Base-by-base conservation (phyloP, 2,888 invertebrate species). In the Leistus spinibarbis region DNA sequence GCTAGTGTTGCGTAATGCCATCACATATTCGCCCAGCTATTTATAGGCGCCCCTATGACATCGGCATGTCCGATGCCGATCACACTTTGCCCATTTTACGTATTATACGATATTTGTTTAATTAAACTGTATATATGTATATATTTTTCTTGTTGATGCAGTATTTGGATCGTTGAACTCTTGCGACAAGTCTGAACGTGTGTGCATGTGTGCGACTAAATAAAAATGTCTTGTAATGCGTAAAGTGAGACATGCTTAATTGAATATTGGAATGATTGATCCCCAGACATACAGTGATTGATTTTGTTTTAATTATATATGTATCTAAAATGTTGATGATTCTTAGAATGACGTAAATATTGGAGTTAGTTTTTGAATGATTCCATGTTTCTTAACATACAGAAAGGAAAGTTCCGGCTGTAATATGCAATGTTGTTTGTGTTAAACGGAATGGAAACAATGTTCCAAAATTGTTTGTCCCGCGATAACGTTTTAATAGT, bases 131-230 rank as follows among this genome's bases (percentile, higher is more conserved):
- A n/a, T n/a, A n/a, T n/a, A n/a, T n/a, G n/a, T n/a, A n/a, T n/a
- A n/a, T n/a, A n/a, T 72, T 72, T 24, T 72, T 72, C 23, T 57
- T 63, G n/a, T 23, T 54, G 54, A 19, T 23, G 54, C 63, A 65
- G 72, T 72, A 65, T 72, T 65, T 72, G 65, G 72, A 64, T 56
- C 72, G 65, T 72, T 72, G 72, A 72, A 72, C 72, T 72, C 65
- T 56, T 65, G 65, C 22, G 65, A 72, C 72, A 72, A 72, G 72
- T 72, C n/a, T 57, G 57, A 19, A 20, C 0, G 57, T 57, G 56
- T 56, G 63, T 70, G 60, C 63, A 5, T 57, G 10, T 20, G 63
- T 71, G 64, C 19, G n/a, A 24, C 23, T 20, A 53, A 63, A 71
- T 40, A 66, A 65, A 65, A 56, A 72, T 54, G 19, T 4, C 17